Evolutionary conservation across 2,113 vertebrate species (phyloP), one percentile per base, ranked within the genome.

Genomic region (Centropristis striata): DNA sequence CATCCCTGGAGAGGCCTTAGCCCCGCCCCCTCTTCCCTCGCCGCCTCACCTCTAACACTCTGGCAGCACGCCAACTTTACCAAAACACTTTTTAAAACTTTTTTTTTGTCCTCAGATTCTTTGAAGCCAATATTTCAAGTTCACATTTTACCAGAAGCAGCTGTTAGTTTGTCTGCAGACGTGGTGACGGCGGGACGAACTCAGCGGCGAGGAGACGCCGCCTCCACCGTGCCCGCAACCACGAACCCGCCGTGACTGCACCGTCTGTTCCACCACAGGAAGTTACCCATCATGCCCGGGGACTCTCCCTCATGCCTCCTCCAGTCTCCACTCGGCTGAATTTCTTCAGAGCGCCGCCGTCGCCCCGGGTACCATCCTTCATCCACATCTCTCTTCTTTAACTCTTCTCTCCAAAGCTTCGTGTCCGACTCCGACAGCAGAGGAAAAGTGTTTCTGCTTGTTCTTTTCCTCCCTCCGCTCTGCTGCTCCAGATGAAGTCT

Each of bases 1-100:
- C 97, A 18, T 97, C 96, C 78, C 96, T 99, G 49, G 98, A 99
- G 91, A 96, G 93, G 80, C 96, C 98, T 42, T 96, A 95, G 80
- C 80, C 61, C 71, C 41, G 13, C 60, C 72, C 75, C 16, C 18
- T 59, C 41, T 25, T 47, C 2, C 66, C 67, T 25, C 55, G 68
- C 72, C 27, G 51, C 65, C 7, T 64, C 76, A 80, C 84, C 0
- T 20, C 84, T 88, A 91, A 91, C 89, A 85, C 81, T 75, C 73
- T 0, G 73, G 73, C 82, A 1, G 46, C 78, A 42, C 83, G 94
- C 96, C 95, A 92, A 94, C 92, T 92, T 95, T 96, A 95, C 92
- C 95, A 94, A 92, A 95, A 87, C 90, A 78, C 93, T 92, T 47
- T 16, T 51, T 47, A 15, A 61, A n/a, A 2, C 5, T n/a, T 5